Evolutionary conservation across 2,797 vertebrate species (phyloP).

Genomic region (Clamator glandarius): DNA sequence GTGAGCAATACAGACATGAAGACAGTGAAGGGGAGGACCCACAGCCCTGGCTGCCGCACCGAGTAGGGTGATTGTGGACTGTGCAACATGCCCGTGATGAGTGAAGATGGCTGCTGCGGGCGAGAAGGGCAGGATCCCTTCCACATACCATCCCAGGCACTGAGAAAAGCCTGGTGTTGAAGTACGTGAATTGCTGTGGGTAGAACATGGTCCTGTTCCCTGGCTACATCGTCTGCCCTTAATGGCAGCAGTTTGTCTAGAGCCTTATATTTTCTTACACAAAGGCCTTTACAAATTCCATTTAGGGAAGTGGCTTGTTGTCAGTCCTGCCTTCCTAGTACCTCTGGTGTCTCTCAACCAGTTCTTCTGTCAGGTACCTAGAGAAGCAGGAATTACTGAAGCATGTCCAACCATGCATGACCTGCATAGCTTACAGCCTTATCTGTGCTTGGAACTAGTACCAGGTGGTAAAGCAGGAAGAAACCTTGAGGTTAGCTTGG

Average conservation of each 20-base stretch:
- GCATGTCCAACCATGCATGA: not conserved
- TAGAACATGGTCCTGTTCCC: not conserved
- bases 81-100: not conserved
- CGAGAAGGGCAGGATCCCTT: not conserved
- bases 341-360: not conserved
- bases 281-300: not conserved
- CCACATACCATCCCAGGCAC: not conserved
- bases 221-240: not conserved
- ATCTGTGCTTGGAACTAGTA: not conserved
- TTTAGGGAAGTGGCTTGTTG: not conserved
- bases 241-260: not conserved
- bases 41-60: slow-evolving; percentile 2
- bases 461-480: not conserved
- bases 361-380: not conserved
- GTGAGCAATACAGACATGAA: not conserved
- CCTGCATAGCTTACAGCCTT: not conserved
- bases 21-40: not conserved
- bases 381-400: not conserved
- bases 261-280: not conserved
- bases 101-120: not conserved
- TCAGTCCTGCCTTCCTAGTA: not conserved
- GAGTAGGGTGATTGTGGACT: not conserved
- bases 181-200: no score
- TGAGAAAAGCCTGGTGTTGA: not conserved
- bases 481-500: not conserved